Base-by-base conservation (phyloP, 2,113 vertebrate genomes). In the Hyperopisus bebe region DNA sequence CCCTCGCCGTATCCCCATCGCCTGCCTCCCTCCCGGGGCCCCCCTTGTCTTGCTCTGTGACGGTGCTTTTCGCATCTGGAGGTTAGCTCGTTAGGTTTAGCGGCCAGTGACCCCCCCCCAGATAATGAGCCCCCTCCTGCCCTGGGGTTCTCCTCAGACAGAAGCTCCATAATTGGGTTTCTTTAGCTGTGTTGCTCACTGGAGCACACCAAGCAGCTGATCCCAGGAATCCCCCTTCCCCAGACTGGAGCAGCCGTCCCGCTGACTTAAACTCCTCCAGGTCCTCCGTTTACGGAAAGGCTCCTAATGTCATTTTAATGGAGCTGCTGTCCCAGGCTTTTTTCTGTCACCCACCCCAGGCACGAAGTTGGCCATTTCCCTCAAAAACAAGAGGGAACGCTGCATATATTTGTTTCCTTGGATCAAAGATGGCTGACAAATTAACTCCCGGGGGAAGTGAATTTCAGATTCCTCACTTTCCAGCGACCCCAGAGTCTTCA, bases 401-500 rank as follows among this genome's bases (percentile, higher is more conserved):
- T 88, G 91, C 90, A 89, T 93, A 92, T 95, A 93, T 94, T 94
- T 94, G 94, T 95, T 91, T 96, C 92, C 92, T 92, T 92, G 91
- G 89, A 58, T 94, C 92, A 94, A 94, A 24, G 94, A 94, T 95
- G 93, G 94, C 91, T 93, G 94, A 94, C 93, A 95, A 93, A 89
- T 90, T 93, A 94, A 92, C 91, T 94, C 95, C 93, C 93, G 1
- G 15, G 90, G 91, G 91, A 94, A 47, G 87, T 90, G 94, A 92
- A 87, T 39, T 88, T 47, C 91, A 86, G 48, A 86, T 88, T 90
- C 77, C 90, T 85, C 91, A 87, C 53, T 8, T 92, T 82, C 15
- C 31, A 89, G 50, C 77, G 93, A 91, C 95, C 94, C 94, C 15
- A 39, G 93, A 94, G 94, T 95, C 94, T 95, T 94, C 94, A 95